Percentiles rank a stretch among this genome's conserved stretches.
Evolutionary conservation across 2,797 vertebrate species (phyloP).

Genomic region (Clarias laeviceps): DNA sequence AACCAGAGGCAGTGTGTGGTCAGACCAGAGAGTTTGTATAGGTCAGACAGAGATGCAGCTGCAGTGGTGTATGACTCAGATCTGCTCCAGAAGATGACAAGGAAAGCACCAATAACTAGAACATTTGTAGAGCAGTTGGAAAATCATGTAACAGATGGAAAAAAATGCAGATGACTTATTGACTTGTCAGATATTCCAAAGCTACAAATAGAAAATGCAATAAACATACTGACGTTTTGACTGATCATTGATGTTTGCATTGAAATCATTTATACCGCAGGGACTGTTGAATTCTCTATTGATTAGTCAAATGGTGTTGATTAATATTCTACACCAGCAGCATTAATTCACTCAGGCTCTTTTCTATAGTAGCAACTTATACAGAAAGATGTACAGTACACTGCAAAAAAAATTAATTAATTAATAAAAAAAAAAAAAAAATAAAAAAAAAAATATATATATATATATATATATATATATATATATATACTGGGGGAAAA

Average conservation of each 20-base stretch:
- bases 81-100: constrained; percentile 40
- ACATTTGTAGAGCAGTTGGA: constrained; percentile 42
- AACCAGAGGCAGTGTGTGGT: constrained; percentile 38
- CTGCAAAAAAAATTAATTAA: too few species aligned
- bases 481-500: too few species aligned
- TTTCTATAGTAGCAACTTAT: neutral
- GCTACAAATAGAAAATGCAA: neutral
- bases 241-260: neutral
- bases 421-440: neutral
- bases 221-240: neutral
- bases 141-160: constrained; percentile 52
- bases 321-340: neutral
- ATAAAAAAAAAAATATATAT: too few species aligned
- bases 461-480: too few species aligned
- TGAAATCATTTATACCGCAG: neutral
- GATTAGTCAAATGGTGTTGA: constrained; percentile 6
- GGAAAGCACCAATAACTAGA: constrained; percentile 32
- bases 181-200: constrained; percentile 19
- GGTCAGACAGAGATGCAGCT: constrained; percentile 42
- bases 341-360: neutral
- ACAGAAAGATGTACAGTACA: neutral
- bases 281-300: neutral
- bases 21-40: constrained; percentile 17
- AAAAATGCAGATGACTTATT: constrained; percentile 38
- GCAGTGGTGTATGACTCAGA: constrained; percentile 34